These are phyloP conservation scores for Prosopocoilus inquinatus DNA, from an alignment of 2,888 invertebrate species.

Conservation along the genomic window DNA sequence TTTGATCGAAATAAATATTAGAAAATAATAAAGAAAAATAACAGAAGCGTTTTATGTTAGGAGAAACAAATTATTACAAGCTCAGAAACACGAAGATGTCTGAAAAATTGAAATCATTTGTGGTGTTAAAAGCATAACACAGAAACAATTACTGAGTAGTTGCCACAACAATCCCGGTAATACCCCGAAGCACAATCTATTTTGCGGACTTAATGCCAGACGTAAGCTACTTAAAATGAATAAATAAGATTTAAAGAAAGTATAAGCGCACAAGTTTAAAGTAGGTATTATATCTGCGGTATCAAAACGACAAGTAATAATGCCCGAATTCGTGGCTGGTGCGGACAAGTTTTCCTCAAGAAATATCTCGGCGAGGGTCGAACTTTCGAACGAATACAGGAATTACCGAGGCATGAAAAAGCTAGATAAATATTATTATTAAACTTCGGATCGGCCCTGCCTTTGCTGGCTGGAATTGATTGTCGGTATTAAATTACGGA, in stretches of 20 bases:
- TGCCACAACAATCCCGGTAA: no score
- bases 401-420: constrained; percentile 11
- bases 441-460: constrained; percentile 9
- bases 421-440: constrained; percentile 21
- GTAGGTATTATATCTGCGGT: not conserved
- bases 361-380: not conserved
- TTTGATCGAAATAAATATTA: no score
- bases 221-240: constrained; percentile 8
- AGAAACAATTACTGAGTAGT: no score
- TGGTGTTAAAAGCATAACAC: no score
- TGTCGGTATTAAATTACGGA: not conserved
- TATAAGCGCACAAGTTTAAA: not conserved
- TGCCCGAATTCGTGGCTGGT: not conserved
- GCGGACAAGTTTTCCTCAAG: not conserved
- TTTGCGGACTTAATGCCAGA: not conserved
- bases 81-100: no score
- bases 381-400: not conserved
- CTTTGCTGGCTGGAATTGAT: not conserved
- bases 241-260: constrained; percentile 15
- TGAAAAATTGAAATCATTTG: no score
- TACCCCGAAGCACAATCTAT: not conserved
- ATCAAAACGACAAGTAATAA: not conserved
- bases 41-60: no score
- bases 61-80: no score
- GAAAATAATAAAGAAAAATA: no score